Conservation (phyloP, 1,140 invertebrate species). For the Drosophila parvula region DNA sequence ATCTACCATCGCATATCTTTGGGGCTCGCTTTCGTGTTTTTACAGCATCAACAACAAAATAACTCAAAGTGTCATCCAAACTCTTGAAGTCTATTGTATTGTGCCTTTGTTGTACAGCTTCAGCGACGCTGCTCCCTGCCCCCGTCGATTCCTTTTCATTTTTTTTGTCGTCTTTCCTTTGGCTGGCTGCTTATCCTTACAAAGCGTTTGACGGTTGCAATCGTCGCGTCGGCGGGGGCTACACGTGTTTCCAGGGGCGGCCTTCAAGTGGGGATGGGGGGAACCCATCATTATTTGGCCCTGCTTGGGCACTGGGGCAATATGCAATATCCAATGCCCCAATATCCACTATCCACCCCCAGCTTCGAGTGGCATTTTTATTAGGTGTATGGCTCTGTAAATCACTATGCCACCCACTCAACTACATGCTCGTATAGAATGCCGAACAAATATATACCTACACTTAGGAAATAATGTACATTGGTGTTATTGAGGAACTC, state of each 20-base stretch:
- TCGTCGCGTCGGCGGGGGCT: constrained; percentile 38
- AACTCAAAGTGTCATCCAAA: constrained; percentile 80
- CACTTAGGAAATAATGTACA: not conserved
- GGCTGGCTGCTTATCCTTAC: constrained; percentile 53
- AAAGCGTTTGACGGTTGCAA: constrained; percentile 74
- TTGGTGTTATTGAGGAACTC: not conserved
- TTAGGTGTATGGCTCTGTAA: constrained; percentile 60
- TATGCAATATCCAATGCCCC: constrained; percentile 40
- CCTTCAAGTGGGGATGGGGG: constrained; percentile 11
- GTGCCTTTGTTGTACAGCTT: constrained; percentile 59
- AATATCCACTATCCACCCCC: constrained; percentile 20
- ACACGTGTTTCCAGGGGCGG: constrained; percentile 63
- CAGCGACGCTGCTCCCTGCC: no score
- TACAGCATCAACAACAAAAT: constrained; percentile 79
- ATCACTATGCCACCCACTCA: constrained; percentile 57
- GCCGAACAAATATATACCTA: constrained; percentile 21
- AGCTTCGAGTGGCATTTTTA: constrained; percentile 48
- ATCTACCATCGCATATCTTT: constrained; percentile 76
- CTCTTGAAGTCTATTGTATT: constrained; percentile 79
- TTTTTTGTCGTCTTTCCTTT: constrained; percentile 20
- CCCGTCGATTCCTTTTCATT: not conserved
- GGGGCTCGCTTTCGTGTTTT: constrained; percentile 53
- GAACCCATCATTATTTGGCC: constrained; percentile 30
- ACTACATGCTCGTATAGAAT: constrained; percentile 13
- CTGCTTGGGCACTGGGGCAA: constrained; percentile 25